Percentiles rank a stretch among this genome's conserved stretches.
These are phyloP conservation scores for Drosophila merina DNA, from an alignment of 2,888 invertebrate species.

Conservation along the genomic window DNA sequence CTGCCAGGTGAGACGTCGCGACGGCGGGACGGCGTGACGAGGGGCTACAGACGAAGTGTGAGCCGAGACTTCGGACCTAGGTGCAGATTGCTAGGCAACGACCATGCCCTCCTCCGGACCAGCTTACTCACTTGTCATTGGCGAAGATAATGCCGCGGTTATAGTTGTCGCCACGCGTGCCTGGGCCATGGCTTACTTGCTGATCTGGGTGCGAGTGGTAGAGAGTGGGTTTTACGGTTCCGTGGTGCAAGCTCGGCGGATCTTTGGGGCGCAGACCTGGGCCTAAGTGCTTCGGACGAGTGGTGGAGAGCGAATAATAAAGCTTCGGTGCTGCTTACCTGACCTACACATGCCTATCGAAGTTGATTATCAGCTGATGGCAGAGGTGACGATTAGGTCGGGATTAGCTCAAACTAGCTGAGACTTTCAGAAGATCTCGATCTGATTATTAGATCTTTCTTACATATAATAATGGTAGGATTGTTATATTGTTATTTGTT, in stretches of 20 bases:
- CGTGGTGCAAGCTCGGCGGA: background rate
- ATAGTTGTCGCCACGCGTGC: slow-evolving; percentile 60
- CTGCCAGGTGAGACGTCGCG: slow-evolving; percentile 7
- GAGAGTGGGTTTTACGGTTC: background rate
- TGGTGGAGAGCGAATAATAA: slow-evolving; percentile 19
- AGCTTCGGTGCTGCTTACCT: background rate
- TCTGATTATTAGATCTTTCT: no score
- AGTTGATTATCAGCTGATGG: background rate
- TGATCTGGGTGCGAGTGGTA: slow-evolving; percentile 2
- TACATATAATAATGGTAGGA: no score
- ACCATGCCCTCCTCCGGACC: slow-evolving; percentile 25
- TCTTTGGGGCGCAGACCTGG: background rate
- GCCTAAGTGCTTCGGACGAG: slow-evolving; percentile 12
- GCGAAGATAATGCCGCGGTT: slow-evolving; percentile 6
- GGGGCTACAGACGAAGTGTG: background rate
- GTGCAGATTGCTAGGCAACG: slow-evolving; percentile 21
- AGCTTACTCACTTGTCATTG: slow-evolving; percentile 39
- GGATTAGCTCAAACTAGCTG: background rate
- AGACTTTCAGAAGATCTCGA: no score
- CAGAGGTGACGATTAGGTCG: background rate
- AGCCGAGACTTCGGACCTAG: slow-evolving; percentile 31
- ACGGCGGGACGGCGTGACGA: background rate
- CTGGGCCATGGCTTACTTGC: slow-evolving; percentile 54
- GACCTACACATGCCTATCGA: background rate
- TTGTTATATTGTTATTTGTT: background rate